Evolutionary conservation across 2,888 invertebrate species (phyloP), one percentile per base, ranked within the genome.

Genomic region (Hypselothyrea guttata): DNA sequence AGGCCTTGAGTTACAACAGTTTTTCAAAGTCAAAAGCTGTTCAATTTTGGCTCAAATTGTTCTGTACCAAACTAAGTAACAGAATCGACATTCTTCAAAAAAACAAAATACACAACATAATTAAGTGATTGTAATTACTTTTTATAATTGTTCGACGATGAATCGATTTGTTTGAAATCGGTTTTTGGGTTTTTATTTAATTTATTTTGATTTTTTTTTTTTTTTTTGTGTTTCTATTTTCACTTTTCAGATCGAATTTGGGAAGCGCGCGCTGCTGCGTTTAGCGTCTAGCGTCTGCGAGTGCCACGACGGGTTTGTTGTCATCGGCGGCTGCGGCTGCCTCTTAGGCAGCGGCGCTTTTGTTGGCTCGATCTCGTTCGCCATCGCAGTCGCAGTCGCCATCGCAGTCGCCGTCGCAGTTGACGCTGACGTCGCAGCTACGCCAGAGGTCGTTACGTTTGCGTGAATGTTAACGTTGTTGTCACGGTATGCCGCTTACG

Each of bases 271-370:
- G 22, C 22, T 22, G 5, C 60, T 69, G 82, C 75, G 78, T 84
- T 82, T 79, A 82, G 71, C 64, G 78, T 84, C 84, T 79, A 82
- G 71, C 64, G 71, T 82, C 78, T 74, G 82, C 69, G 78, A 84
- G 63, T 74, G 78, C 84, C 83, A 82, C 78, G 78, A 79, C 78
- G 84, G 78, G 78, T 79, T 79, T 79, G 84, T 84, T 82, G 83
- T 74, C 77, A 84, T 73, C 71, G 65, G 58, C 84, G 76, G 73
- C 73, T 77, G 76, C 66, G 69, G 53, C 49, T 74, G 84, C 68
- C 84, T 84, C 84, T 84, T 78, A 77, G 84, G 71, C 84, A 5
- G 22, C 22, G 78, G 75, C 69, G 46, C 60, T 84, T 71, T 77
- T 82, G 67, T 73, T 81, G 84, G 84, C 84, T 60, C 78, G 78